These are phyloP conservation scores for Pterocles burchelli DNA, from an alignment of 2,113 vertebrate species.

Conservation along the genomic window DNA sequence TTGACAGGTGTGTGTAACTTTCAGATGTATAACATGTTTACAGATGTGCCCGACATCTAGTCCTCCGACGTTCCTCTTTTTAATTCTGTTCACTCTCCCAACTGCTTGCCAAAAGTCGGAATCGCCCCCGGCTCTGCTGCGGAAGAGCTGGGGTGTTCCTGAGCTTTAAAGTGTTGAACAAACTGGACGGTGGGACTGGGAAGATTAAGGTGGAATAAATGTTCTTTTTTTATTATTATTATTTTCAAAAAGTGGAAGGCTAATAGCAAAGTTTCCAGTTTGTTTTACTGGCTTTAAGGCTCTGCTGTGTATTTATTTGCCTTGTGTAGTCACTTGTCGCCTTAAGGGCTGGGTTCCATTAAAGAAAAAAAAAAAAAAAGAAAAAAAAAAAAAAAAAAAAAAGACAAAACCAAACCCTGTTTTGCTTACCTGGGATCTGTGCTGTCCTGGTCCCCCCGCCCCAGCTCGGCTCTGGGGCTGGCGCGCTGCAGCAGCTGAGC, in stretches of 20 bases:
- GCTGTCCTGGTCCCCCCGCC: conserved; percentile 20
- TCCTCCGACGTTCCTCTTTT: conserved; percentile 63
- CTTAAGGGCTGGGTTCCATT: conserved; percentile 76
- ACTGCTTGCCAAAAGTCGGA: conserved; percentile 80
- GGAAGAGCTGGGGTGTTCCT: conserved; percentile 62
- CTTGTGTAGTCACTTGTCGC: conserved; percentile 81
- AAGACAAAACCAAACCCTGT: neutral
- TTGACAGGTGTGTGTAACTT: conserved; percentile 71
- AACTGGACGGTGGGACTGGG: conserved; percentile 74
- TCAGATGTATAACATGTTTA: conserved; percentile 79
- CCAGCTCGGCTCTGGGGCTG: neutral
- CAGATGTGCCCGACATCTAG: conserved; percentile 74
- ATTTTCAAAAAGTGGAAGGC: conserved; percentile 30
- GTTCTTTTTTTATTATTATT: neutral
- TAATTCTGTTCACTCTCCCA: conserved; percentile 74
- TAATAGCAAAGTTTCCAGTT: conserved; percentile 75
- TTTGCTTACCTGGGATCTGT: conserved; percentile 60
- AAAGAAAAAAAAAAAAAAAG: neutral
- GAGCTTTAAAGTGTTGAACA: conserved; percentile 82
- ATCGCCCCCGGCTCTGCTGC: conserved; percentile 46
- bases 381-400: neutral
- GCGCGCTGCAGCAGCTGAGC: conserved; percentile 10
- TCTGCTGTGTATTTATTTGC: conserved; percentile 79
- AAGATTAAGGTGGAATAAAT: conserved; percentile 45
- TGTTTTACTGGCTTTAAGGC: conserved; percentile 81